Evolutionary conservation across 1,140 invertebrate species (phyloP), one percentile per base, ranked within the genome.

Genomic region (Eriocheir sinensis): DNA sequence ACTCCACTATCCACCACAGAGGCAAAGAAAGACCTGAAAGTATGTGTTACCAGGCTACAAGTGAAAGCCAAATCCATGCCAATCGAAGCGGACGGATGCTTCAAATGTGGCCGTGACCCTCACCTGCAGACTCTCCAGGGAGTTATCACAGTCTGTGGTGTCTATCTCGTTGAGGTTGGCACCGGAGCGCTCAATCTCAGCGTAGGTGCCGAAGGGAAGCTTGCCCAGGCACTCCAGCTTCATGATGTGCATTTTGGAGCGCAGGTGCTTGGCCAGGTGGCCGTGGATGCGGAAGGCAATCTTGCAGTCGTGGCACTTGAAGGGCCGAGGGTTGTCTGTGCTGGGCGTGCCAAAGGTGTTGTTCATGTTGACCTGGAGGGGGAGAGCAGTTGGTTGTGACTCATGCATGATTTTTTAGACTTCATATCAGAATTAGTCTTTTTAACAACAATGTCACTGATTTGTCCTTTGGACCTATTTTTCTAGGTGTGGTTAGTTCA

Each of bases 161-260:
- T 99, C 98, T 96, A 99, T 99, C 97, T 99, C 99, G 95, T 98
- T 99, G 94, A 99, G 97, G 97, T 98, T 98, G 81, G 99, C 97
- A 79, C 98, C 98, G 32, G 98, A 98, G 38, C 98, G 97, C 97
- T 99, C 99, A 96, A 99, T 98, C 97, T 99, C 99, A 38, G 99
- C 99, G 96, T 99, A 99, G 41, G 99, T 98, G n/a, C 99, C 99
- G 96, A 99, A 99, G 0, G 99, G 99, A 94, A 99, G 96, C 97
- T 99, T 99, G 80, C 98, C 98, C 41, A 99, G 97, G 96, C 98
- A 99, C 96, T 99, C 99, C 79, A 99, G 97, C 96, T 98, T 98
- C 98, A 99, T 99, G 36, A 99, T 99, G 96, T 99, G 99, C 97
- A 99, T 98, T 97, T 99, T 99, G 44, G 99, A 99, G 72, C 99